These are phyloP conservation scores for Caenorhabditis brenneri DNA, from an alignment of 1,140 invertebrate genomes.

Conservation along the genomic window DNA sequence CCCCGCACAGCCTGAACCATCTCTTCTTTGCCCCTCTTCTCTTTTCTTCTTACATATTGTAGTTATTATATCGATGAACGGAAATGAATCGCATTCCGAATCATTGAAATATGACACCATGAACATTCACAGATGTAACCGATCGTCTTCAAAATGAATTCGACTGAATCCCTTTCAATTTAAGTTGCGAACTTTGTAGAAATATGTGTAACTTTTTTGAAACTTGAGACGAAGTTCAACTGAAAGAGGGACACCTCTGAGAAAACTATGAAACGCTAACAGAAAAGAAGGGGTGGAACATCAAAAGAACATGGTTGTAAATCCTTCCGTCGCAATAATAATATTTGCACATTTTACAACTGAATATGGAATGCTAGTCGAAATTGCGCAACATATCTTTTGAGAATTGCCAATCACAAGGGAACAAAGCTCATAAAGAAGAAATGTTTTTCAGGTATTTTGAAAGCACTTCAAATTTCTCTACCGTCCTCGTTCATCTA, in stretches of 20 bases:
- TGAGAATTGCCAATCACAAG: too few species aligned
- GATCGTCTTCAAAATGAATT: neutral
- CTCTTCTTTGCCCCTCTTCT: neutral
- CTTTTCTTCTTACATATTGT: neutral
- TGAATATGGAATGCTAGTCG: neutral
- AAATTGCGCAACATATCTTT: neutral
- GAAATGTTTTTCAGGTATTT: slow-evolving; percentile 71
- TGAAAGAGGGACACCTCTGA: neutral
- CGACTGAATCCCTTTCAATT: neutral
- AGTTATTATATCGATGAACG: slow-evolving; percentile 26
- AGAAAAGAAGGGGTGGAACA: neutral
- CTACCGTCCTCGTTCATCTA: slow-evolving; percentile 79
- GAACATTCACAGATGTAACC: slow-evolving; percentile 39
- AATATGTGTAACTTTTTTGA: slow-evolving; percentile 34
- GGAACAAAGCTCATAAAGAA: neutral
- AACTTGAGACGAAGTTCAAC: slow-evolving; percentile 15
- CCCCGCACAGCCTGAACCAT: neutral
- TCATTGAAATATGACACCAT: slow-evolving; percentile 32
- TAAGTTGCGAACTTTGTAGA: slow-evolving; percentile 28
- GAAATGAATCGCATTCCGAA: neutral
- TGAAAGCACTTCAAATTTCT: slow-evolving; percentile 76
- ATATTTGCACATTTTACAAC: slow-evolving; percentile 27
- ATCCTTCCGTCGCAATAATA: neutral
- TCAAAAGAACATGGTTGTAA: neutral
- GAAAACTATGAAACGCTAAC: slow-evolving; percentile 2